Conservation (phyloP, 2,797 vertebrate species). For the Danio aesculapii region DNA sequence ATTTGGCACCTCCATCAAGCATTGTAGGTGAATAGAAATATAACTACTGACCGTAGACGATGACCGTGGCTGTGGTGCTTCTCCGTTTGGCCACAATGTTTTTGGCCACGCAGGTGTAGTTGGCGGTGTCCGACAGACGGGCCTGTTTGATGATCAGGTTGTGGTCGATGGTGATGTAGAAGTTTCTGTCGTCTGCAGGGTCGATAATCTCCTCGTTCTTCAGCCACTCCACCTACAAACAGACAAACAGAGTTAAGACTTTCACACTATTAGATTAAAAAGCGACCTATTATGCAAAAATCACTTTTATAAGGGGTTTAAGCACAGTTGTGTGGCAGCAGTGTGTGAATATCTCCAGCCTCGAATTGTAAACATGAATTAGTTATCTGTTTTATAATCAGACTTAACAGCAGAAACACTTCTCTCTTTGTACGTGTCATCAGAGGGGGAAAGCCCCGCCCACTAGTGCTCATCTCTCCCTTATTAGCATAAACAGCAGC, state of each 20-base stretch:
- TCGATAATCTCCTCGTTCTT: constrained; percentile 98
- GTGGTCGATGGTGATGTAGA: constrained; percentile 99
- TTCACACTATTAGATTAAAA: not conserved
- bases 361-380: too few species aligned
- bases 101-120: constrained; percentile 98
- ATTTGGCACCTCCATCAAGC: too few species aligned
- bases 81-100: constrained; percentile 97
- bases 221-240: constrained; percentile 93
- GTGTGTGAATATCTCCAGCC: too few species aligned
- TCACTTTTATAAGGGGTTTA: not conserved
- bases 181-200: constrained; percentile 94
- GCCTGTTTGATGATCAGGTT: constrained; percentile 99
- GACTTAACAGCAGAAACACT: too few species aligned
- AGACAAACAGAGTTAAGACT: not conserved
- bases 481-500: too few species aligned
- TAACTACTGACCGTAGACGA: constrained; percentile 89
- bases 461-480: too few species aligned
- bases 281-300: too few species aligned
- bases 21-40: too few species aligned
- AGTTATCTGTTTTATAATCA: too few species aligned
- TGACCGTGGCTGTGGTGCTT: constrained; percentile 95
- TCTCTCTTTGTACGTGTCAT: too few species aligned
- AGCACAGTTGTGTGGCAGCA: too few species aligned
- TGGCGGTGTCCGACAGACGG: constrained; percentile 95
- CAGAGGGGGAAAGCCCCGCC: too few species aligned